Conservation (phyloP, 2,888 invertebrate species). For the Acronicta alni region DNA sequence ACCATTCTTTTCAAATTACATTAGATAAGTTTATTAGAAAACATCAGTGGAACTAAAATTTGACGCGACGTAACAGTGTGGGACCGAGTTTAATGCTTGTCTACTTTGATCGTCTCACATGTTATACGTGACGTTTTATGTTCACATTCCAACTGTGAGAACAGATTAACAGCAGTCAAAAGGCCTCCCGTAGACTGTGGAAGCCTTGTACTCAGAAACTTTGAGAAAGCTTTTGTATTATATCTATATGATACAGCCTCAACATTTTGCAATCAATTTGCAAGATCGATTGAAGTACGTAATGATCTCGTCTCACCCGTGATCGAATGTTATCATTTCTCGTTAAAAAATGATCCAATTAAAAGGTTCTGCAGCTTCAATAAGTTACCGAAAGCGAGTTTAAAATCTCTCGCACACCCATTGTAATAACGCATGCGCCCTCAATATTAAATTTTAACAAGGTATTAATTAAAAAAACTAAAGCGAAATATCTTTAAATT, state of each 20-base stretch:
- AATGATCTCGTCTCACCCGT: slow-evolving; percentile 75
- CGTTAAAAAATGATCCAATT: slow-evolving; percentile 88
- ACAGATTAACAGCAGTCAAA: slow-evolving; percentile 52
- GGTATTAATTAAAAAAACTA: slow-evolving; percentile 90
- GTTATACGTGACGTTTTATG: slow-evolving; percentile 58
- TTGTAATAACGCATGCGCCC: slow-evolving; percentile 88
- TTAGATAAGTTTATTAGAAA: slow-evolving; percentile 50
- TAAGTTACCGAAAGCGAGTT: slow-evolving; percentile 86
- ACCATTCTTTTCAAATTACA: slow-evolving; percentile 35
- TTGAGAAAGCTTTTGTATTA: slow-evolving; percentile 32
- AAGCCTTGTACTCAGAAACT: slow-evolving; percentile 28
- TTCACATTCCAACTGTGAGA: slow-evolving; percentile 65
- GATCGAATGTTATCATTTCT: slow-evolving; percentile 83
- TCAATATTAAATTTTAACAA: slow-evolving; percentile 90
- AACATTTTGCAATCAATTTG: slow-evolving; percentile 63
- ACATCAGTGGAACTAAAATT: slow-evolving; percentile 49
- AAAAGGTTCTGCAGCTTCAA: slow-evolving; percentile 79
- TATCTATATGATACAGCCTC: slow-evolving; percentile 23
- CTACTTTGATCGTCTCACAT: slow-evolving; percentile 64
- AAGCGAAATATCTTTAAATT: slow-evolving; percentile 88
- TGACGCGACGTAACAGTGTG: slow-evolving; percentile 54
- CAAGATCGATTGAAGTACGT: slow-evolving; percentile 65
- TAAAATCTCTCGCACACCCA: slow-evolving; percentile 87
- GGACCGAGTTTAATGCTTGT: slow-evolving; percentile 69
- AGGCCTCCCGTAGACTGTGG: slow-evolving; percentile 42